Evolutionary conservation across 2,888 invertebrate species (phyloP), one percentile per base, ranked within the genome.

Genomic region (Philonicus albiceps): DNA sequence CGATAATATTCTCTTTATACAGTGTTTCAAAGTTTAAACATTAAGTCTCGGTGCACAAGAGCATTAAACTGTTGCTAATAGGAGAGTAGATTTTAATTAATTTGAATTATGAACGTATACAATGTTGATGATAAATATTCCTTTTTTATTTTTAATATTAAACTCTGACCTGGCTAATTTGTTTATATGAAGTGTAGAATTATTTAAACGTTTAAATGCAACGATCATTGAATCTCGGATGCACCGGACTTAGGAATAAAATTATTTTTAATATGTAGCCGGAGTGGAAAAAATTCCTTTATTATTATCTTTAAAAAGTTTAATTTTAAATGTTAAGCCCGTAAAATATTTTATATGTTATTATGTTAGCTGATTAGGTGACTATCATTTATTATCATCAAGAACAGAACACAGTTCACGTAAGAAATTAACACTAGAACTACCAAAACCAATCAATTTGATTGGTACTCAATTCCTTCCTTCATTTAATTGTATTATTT

Each of bases 1-100:
- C 85, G 78, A 74, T 86, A 87, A 86, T 85, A 86, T 87, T 88
- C 4, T 81, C 87, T 86, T 64, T 64, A 64, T 13, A 22, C 3
- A 22, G 64, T 22, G 64, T 19, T 64, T n/a, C n/a, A n/a, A n/a
- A 49, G 0, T 22, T 64, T 64, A 19, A 27, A 64, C 6, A 8
- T 55, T 22, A 22, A 55, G 19, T 19, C 6, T 19, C 64, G 64
- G 64, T 64, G 64, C 64, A 64, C 11, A 64, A 64, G 22, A 1
- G 64, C 19, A 64, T 64, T 27, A 64, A 22, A 3, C 64, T 22
- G 64, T 64, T 64, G 64, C 11, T 7, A 55, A 55, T 55, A 8
- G 49, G 2, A 49, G n/a, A 11, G 2, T 37, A 34, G 34, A 49
- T 49, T 49, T 6, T 16, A 16, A 49, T 16, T 49, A 49, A 3